These are phyloP conservation scores for Zonotrichia leucophrys DNA, from an alignment of 2,113 vertebrate species.

Conservation along the genomic window DNA sequence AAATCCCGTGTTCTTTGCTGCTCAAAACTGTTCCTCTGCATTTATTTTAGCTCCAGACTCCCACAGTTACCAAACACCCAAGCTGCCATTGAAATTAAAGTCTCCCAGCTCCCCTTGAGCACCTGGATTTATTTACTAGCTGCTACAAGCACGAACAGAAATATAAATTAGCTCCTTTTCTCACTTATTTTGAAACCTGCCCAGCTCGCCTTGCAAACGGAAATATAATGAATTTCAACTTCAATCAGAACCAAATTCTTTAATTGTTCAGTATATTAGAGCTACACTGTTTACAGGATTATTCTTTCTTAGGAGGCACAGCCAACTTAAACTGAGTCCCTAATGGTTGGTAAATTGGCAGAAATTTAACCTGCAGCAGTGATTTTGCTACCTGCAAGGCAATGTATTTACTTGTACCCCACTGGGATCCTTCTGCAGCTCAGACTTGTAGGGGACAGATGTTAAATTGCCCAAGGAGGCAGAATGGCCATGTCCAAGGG, in stretches of 20 bases:
- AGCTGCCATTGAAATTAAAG: not conserved
- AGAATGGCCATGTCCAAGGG: not conserved
- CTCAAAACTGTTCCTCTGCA: not conserved
- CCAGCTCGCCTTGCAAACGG: not conserved
- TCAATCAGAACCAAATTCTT: not conserved
- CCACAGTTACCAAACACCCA: not conserved
- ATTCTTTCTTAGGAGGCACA: not conserved
- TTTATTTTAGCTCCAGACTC: not conserved
- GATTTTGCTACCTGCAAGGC: not conserved
- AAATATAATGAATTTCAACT: not conserved
- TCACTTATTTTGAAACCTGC: not conserved
- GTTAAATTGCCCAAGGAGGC: not conserved
- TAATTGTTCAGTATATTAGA: not conserved
- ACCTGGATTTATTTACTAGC: conserved; percentile 15
- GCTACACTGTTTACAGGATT: not conserved
- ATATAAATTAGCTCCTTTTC: not conserved
- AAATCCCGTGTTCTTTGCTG: not conserved
- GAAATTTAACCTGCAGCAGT: not conserved
- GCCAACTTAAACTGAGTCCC: not conserved
- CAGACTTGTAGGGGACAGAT: not conserved
- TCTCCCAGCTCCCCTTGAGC: not conserved
- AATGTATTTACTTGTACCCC: not conserved
- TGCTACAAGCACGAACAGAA: not conserved
- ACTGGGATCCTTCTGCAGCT: not conserved
- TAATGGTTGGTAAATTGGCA: not conserved